Evolutionary conservation across 2,888 invertebrate genomes (phyloP).

Genomic region (Rhagophthalmus giganteus): DNA sequence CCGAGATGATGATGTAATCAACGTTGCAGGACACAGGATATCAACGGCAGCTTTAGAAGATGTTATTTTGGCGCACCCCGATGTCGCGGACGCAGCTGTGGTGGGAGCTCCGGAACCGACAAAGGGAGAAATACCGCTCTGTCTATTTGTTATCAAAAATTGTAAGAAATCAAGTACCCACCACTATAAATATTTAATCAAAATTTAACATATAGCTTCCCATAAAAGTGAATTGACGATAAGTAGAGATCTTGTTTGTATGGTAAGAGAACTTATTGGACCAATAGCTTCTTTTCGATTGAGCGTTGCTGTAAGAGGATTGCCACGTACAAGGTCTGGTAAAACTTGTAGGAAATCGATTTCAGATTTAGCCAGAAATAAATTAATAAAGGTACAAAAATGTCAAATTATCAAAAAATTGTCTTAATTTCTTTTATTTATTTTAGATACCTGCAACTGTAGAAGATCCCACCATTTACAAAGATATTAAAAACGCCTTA

Average conservation of each 20-base stretch:
- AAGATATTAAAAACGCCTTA: constrained; percentile 73
- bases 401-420: background rate
- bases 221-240: constrained; percentile 59
- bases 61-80: constrained; percentile 82
- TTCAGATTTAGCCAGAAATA: constrained; percentile 80
- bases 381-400: constrained; percentile 73
- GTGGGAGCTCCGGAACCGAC: constrained; percentile 87
- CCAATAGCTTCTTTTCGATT: constrained; percentile 88
- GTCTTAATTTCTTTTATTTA: constrained; percentile 9
- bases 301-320: constrained; percentile 74
- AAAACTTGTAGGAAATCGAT: constrained; percentile 80
- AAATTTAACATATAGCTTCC: constrained; percentile 53
- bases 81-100: constrained; percentile 85
- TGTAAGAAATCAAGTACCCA: constrained; percentile 46
- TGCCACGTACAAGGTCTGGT: constrained; percentile 89
- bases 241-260: constrained; percentile 60
- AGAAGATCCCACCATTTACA: constrained; percentile 82
- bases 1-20: constrained; percentile 92
- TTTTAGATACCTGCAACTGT: constrained; percentile 78
- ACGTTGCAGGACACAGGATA: constrained; percentile 90
- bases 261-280: constrained; percentile 71
- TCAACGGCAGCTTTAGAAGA: constrained; percentile 90
- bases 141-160: constrained; percentile 78
- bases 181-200: background rate
- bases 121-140: constrained; percentile 89